These are phyloP conservation scores for Rotaria magnacalcarata DNA, from an alignment of 2,888 invertebrate genomes.

Conservation along the genomic window DNA sequence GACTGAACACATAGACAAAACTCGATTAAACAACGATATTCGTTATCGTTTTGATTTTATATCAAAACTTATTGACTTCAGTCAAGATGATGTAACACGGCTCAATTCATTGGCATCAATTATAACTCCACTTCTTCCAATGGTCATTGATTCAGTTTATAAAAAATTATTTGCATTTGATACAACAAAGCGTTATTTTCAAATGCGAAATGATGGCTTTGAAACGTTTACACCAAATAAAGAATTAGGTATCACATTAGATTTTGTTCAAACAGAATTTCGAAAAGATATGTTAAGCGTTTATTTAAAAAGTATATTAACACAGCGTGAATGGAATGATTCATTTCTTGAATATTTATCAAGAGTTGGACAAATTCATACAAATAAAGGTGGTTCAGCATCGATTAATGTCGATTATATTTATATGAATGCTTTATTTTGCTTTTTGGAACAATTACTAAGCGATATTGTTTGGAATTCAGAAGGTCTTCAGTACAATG, in stretches of 20 bases:
- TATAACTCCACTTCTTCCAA: background rate
- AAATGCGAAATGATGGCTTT: background rate
- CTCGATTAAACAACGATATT: background rate
- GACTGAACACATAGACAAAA: background rate
- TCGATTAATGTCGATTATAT: background rate
- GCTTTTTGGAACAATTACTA: background rate
- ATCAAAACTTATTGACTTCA: background rate
- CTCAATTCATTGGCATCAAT: background rate
- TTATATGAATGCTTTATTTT: background rate
- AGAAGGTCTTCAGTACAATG: background rate
- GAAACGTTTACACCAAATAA: background rate
- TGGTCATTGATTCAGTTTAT: background rate
- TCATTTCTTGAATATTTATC: constrained; percentile 14
- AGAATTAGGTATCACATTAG: background rate
- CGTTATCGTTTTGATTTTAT: background rate
- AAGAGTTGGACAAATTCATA: background rate
- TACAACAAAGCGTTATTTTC: constrained; percentile 4
- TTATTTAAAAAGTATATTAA: background rate
- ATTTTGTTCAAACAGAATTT: background rate
- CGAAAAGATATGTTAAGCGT: constrained; percentile 4
- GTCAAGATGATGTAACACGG: background rate
- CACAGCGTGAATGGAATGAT: background rate
- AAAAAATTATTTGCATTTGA: background rate
- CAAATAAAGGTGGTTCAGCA: background rate
- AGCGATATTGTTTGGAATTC: background rate